Conservation (phyloP, 1,140 invertebrate species). For the Tribolium castaneum region DNA sequence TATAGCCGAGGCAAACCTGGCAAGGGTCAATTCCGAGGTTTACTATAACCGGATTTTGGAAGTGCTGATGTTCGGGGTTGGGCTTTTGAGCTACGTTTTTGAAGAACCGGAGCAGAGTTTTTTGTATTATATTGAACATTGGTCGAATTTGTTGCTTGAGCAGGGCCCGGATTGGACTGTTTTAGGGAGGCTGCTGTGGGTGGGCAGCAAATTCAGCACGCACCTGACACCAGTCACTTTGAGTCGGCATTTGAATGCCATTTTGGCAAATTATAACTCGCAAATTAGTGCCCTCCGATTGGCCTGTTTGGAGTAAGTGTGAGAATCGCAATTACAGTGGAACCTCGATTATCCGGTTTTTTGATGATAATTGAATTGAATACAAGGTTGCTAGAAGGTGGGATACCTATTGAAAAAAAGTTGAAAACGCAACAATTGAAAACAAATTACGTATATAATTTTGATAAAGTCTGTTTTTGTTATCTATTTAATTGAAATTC, state of each 20-base stretch:
- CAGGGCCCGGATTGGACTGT: constrained; percentile 6
- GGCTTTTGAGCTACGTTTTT: constrained; percentile 24
- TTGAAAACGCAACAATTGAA: too few relatives aligned
- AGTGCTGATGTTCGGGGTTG: constrained; percentile 23
- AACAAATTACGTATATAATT: too few relatives aligned
- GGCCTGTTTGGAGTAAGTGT: constrained; percentile 14
- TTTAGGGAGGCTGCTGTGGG: constrained; percentile 14
- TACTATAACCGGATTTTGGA: constrained; percentile 32
- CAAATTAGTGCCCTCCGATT: not conserved
- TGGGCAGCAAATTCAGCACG: constrained; percentile 27
- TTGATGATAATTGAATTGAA: too few relatives aligned
- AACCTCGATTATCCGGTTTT: not conserved
- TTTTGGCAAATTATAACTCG: constrained; percentile 7
- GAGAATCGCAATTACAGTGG: not conserved
- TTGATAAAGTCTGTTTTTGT: too few relatives aligned
- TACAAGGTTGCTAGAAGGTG: too few relatives aligned
- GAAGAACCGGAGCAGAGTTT: constrained; percentile 3
- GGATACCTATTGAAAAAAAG: too few relatives aligned
- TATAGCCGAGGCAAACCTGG: constrained; percentile 2
- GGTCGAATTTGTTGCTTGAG: constrained; percentile 20
- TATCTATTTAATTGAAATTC: too few relatives aligned
- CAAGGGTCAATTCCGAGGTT: not conserved
- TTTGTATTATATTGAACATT: constrained; percentile 11
- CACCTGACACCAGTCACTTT: not conserved
- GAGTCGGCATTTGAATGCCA: not conserved